Evolutionary conservation across 1,140 invertebrate species (phyloP).

Genomic region (Drosophila serrata): DNA sequence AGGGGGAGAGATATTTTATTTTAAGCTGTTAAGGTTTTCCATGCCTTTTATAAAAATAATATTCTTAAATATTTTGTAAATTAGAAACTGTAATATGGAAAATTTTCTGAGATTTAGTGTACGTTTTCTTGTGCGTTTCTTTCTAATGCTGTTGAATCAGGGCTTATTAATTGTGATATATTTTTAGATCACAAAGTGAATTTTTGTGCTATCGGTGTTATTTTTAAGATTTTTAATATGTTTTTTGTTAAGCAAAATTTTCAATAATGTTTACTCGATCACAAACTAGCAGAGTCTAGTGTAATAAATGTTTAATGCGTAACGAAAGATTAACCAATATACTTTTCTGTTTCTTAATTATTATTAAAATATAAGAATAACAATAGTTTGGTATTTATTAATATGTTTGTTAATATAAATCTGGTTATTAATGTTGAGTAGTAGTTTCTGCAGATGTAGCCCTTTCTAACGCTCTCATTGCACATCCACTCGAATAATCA

Average conservation of each 20-base stretch:
- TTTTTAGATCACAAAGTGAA: constrained; percentile 38
- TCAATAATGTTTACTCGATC: neutral
- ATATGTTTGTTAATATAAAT: neutral
- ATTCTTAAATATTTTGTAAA: neutral
- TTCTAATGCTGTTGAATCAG: constrained; percentile 3
- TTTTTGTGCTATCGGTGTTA: neutral
- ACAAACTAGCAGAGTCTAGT: neutral
- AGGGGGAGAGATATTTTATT: neutral
- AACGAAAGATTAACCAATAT: neutral
- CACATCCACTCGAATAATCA: too few relatives aligned
- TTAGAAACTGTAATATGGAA: neutral
- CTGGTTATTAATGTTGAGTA: neutral
- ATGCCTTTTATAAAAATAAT: neutral
- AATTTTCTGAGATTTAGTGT: neutral
- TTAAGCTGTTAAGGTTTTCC: neutral
- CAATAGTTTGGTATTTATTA: neutral
- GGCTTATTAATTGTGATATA: constrained; percentile 62
- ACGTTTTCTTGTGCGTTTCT: neutral
- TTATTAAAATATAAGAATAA: neutral
- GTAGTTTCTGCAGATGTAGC: neutral
- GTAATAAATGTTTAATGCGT: neutral
- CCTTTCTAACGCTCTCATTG: too few relatives aligned
- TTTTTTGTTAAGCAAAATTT: constrained; percentile 1
- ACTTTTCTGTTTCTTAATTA: too few relatives aligned
- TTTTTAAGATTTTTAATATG: neutral